Base-by-base conservation (phyloP, 2,888 invertebrate genomes). In the Athalia rosae region DNA sequence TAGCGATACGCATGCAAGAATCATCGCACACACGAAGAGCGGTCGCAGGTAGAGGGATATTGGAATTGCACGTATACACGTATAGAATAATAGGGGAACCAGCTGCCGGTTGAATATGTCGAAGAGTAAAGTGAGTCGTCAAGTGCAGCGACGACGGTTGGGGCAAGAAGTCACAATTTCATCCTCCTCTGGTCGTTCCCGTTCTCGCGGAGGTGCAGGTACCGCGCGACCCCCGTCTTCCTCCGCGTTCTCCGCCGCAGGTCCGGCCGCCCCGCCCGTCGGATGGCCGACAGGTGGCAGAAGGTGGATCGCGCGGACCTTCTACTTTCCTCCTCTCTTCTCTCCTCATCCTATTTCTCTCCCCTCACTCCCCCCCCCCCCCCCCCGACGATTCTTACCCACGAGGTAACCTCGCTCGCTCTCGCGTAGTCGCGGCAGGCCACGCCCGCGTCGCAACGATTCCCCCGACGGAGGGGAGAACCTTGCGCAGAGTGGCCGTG, bases 141-240 rank as follows among this genome's bases (percentile, higher is more conserved):
- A 77, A 77, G 74, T 77, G 61, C 41, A 53, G 74, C 74, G 13
- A 71, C 59, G 77, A 73, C 77, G 74, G 73, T 48, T 28, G 77
- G 63, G 77, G 77, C 74, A 77, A 77, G 77, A 77, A 77, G 73
- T 77, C 77, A 77, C 73, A 77, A 77, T 74, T 77, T 74, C 58
- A 71, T 77, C 74, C 71, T 71, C 56, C 77, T 56, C 64, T 56
- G 28, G 28, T 28, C 28, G 28, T 28, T 28, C 28, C 2, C 28
- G 28, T 28, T 28, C 28, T 28, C 28, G 28, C 28, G 28, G 28
- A 28, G 48, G 13, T 41, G 66, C 66, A 9, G 43, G 48, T 43
- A 8, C 76, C 6, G 11, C 66, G 58, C 58, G 13, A n/a, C 77
- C 47, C 59, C 50, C 43, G 43, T 28, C n/a, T n/a, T 50, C 50